phyloP scores from a whole-genome alignment of 2,888 invertebrate genomes.

The Drosophila histrio region DNA sequence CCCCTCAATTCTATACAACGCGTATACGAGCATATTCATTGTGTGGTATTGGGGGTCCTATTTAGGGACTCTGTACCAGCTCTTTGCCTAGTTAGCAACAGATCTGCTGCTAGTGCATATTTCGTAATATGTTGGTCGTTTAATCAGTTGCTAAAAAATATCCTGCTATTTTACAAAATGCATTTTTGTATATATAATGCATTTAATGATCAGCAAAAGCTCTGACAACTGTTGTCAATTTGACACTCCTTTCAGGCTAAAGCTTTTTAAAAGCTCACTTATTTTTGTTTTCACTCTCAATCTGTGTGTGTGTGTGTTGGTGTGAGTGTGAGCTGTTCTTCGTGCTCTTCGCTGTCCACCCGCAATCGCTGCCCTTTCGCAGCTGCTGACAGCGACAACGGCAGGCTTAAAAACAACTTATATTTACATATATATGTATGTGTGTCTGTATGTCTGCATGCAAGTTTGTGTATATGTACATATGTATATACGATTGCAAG shows the following conservation, averaged over 20 bases:
- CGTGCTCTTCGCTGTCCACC: neutral
- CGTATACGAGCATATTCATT: neutral
- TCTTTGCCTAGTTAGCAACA: neutral
- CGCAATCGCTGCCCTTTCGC: constrained; percentile 4
- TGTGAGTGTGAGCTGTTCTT: constrained; percentile 1
- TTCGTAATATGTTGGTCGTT: neutral
- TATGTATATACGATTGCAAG: constrained; percentile 9
- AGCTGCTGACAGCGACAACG: constrained; percentile 16
- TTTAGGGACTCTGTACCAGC: constrained; percentile 2
- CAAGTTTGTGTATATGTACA: neutral
- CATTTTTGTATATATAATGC: neutral
- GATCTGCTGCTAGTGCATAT: neutral
- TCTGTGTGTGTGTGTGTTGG: neutral
- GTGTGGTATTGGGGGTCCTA: constrained; percentile 25
- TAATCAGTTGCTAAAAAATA: neutral
- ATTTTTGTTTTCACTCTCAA: neutral
- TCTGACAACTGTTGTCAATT: neutral
- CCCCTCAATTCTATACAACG: neutral
- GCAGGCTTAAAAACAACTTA: constrained; percentile 21
- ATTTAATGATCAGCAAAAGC: constrained; percentile 1
- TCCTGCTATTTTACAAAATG: neutral
- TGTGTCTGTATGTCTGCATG: neutral
- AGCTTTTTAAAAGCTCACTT: constrained; percentile 18
- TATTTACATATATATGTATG: neutral
- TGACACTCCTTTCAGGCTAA: constrained; percentile 8